phyloP scores from a whole-genome alignment of 2,113 vertebrate species.

The Calidris pygmaea region DNA sequence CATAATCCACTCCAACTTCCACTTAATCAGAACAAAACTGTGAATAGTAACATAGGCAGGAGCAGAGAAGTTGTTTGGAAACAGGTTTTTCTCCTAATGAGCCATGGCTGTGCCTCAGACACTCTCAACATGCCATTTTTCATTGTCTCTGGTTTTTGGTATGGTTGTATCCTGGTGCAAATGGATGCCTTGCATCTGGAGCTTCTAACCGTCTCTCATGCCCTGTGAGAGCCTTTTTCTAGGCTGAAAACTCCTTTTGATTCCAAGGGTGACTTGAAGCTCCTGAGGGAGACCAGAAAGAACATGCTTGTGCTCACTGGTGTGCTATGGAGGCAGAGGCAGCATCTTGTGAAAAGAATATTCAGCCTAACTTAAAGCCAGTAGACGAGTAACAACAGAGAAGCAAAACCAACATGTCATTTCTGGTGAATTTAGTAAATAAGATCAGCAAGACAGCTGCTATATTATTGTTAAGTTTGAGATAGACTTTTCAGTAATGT shows the following conservation, averaged over 20 bases:
- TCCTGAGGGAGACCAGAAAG: neutral
- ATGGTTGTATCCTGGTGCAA: neutral
- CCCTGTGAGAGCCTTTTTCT: neutral
- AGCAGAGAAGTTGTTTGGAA: neutral
- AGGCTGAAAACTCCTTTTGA: neutral
- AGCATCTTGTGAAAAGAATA: neutral
- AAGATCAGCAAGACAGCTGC: neutral
- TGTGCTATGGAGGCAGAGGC: neutral
- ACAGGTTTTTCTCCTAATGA: neutral
- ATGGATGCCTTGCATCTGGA: neutral
- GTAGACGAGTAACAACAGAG: neutral
- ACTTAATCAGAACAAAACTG: neutral
- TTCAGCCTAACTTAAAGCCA: neutral
- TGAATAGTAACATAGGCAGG: neutral
- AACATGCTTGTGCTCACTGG: neutral
- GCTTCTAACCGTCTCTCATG: neutral
- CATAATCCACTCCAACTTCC: neutral
- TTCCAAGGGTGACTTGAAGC: neutral
- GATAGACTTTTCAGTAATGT: neutral
- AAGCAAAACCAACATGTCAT: neutral
- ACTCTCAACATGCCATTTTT: neutral
- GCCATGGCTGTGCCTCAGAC: neutral
- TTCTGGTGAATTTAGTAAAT: neutral
- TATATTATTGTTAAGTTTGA: neutral
- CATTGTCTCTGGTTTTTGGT: neutral